These are phyloP conservation scores for Papilio polytes DNA, from an alignment of 1,140 invertebrate genomes.

Conservation along the genomic window DNA sequence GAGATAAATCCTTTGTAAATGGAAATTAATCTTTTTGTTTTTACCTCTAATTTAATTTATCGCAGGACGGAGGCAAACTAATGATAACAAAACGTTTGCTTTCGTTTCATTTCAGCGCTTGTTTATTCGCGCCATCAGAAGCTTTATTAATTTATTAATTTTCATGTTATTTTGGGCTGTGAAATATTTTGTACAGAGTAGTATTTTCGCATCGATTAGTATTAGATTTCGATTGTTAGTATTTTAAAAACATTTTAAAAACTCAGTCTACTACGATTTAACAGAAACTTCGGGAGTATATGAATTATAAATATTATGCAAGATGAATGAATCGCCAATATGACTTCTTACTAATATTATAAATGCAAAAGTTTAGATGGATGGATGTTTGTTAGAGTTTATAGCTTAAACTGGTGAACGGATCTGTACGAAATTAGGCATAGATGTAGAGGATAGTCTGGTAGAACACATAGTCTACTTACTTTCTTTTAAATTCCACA, in stretches of 20 bases:
- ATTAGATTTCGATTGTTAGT: too few relatives aligned
- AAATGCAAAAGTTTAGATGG: too few relatives aligned
- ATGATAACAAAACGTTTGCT: conserved; percentile 11
- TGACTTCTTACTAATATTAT: too few relatives aligned
- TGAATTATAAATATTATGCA: not conserved
- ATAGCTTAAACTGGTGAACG: too few relatives aligned
- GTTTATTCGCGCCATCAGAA: not conserved
- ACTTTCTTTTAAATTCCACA: too few relatives aligned
- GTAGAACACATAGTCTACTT: too few relatives aligned
- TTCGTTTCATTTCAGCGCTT: conserved; percentile 1
- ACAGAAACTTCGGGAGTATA: not conserved
- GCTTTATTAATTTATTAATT: conserved; percentile 3
- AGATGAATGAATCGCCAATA: too few relatives aligned
- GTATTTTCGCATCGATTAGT: not conserved
- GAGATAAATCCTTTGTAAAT: conserved; percentile 13
- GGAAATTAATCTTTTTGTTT: not conserved
- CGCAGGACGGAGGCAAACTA: conserved; percentile 9
- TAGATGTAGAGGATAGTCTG: too few relatives aligned
- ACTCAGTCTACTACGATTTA: too few relatives aligned
- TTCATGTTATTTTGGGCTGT: not conserved
- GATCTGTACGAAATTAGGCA: too few relatives aligned
- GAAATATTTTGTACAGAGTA: not conserved
- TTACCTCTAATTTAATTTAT: not conserved
- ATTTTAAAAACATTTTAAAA: too few relatives aligned
- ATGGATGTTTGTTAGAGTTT: too few relatives aligned